These are phyloP conservation scores for Chelmon rostratus DNA, from an alignment of 2,797 vertebrate species.

Conservation along the genomic window DNA sequence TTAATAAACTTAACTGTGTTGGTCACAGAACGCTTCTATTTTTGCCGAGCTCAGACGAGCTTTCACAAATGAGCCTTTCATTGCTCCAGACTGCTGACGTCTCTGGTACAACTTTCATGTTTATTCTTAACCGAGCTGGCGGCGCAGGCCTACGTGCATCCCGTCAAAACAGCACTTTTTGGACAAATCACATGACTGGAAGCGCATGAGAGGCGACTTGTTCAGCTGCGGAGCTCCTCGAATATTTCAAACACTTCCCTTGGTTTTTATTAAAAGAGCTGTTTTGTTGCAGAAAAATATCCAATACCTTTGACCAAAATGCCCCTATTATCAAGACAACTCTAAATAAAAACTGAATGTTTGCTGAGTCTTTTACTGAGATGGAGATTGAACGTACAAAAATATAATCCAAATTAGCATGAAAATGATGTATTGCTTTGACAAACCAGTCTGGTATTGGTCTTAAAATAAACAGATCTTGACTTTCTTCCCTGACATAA, in stretches of 20 bases:
- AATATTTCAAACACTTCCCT: slow-evolving; percentile 61
- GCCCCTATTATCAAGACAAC: not conserved
- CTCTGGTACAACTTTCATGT: slow-evolving; percentile 62
- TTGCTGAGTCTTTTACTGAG: not conserved
- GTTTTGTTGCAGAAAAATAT: slow-evolving; percentile 41
- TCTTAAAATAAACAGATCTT: slow-evolving; percentile 3
- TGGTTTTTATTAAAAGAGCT: slow-evolving; percentile 47
- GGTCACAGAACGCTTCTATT: slow-evolving; percentile 71
- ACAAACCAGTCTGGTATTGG: not conserved
- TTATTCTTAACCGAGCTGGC: slow-evolving; percentile 77
- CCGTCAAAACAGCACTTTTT: slow-evolving; percentile 70
- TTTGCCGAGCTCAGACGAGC: slow-evolving; percentile 67
- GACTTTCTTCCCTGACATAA: slow-evolving; percentile 4
- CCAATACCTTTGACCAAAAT: slow-evolving; percentile 2
- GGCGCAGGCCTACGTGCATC: slow-evolving; percentile 63
- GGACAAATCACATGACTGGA: slow-evolving; percentile 66
- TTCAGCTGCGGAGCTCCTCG: slow-evolving; percentile 29
- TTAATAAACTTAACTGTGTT: slow-evolving; percentile 73
- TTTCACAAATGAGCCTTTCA: slow-evolving; percentile 77
- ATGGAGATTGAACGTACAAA: slow-evolving; percentile 22
- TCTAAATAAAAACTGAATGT: not conserved
- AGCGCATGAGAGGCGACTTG: slow-evolving; percentile 61
- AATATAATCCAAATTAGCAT: slow-evolving; percentile 11
- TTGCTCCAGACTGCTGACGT: slow-evolving; percentile 75
- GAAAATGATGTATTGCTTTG: not conserved